A percentile compares a stretch with the other conserved stretches of the same genome.
Evolutionary conservation across 2,888 invertebrate species (phyloP).

Genomic region (Macroteleia sp.): DNA sequence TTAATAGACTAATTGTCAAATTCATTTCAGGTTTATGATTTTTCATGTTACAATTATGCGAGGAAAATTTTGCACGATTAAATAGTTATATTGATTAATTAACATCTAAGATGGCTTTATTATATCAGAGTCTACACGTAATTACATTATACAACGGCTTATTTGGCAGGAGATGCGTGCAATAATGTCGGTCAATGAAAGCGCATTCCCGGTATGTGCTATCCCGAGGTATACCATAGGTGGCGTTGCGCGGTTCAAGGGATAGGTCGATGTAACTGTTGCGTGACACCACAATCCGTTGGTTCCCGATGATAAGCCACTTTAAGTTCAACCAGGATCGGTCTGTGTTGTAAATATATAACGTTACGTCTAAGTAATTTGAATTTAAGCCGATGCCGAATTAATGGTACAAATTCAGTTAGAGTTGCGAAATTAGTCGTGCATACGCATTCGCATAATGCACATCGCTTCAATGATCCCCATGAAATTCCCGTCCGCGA

Average conservation of each 20-base stretch:
- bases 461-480: not conserved
- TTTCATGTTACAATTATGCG: no score
- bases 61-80: no score
- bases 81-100: no score
- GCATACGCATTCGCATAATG: constrained; percentile 7
- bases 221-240: constrained; percentile 26
- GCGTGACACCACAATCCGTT: constrained; percentile 46
- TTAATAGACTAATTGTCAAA: no score
- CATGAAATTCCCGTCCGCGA: not conserved
- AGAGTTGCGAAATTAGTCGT: constrained; percentile 22
- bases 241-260: constrained; percentile 17
- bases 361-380: constrained; percentile 43
- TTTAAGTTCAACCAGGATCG: constrained; percentile 42
- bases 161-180: constrained; percentile 26
- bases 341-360: constrained; percentile 30
- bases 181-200: constrained; percentile 48
- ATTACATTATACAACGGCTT: constrained; percentile 25
- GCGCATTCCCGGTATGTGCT: constrained; percentile 38
- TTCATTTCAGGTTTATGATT: no score
- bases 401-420: constrained; percentile 34
- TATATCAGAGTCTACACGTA: no score
- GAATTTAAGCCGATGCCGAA: constrained; percentile 37
- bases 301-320: constrained; percentile 49
- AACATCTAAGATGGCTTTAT: no score
- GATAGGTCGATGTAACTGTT: constrained; percentile 43